Percentiles rank a stretch among this genome's conserved stretches.
These are phyloP conservation scores for Akabosia matsudoensis DNA, from an alignment of 1,140 invertebrate genomes.

Conservation along the genomic window DNA sequence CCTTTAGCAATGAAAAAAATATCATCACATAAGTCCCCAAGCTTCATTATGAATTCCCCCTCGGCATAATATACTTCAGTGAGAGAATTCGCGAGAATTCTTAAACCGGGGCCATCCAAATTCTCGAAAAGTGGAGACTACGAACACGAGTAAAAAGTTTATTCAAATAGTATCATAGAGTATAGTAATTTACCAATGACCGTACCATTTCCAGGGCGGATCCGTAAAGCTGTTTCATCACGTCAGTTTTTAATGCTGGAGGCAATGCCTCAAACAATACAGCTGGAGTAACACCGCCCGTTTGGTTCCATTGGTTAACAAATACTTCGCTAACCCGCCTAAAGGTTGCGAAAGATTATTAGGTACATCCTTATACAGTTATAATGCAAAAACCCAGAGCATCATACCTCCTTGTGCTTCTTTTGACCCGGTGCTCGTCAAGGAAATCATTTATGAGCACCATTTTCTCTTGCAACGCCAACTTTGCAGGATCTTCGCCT, in stretches of 20 bases:
- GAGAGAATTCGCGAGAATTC: slow-evolving; percentile 34
- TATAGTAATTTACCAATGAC: not conserved
- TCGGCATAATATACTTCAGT: slow-evolving; percentile 38
- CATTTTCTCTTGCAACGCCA: slow-evolving; percentile 38
- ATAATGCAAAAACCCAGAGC: not conserved
- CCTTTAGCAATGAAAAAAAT: slow-evolving; percentile 39
- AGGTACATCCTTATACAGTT: not conserved
- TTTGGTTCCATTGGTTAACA: slow-evolving; percentile 42
- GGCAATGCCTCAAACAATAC: slow-evolving; percentile 38
- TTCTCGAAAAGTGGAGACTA: slow-evolving; percentile 32
- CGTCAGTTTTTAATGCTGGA: slow-evolving; percentile 41
- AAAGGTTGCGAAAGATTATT: not conserved
- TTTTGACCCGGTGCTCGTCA: slow-evolving; percentile 27
- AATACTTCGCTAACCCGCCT: slow-evolving; percentile 41
- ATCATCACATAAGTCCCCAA: slow-evolving; percentile 41
- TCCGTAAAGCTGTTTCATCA: slow-evolving; percentile 41
- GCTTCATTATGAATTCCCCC: slow-evolving; percentile 43
- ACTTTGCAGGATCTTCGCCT: slow-evolving; percentile 38
- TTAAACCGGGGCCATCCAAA: slow-evolving; percentile 38
- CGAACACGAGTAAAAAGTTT: not conserved
- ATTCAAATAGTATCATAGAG: not conserved
- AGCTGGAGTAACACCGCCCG: slow-evolving; percentile 33
- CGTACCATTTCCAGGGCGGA: slow-evolving; percentile 32
- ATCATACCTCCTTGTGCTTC: not conserved
- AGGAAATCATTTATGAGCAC: slow-evolving; percentile 34